phyloP scores from a whole-genome alignment of 2,797 vertebrate species.

The Meriones psammophilus region DNA sequence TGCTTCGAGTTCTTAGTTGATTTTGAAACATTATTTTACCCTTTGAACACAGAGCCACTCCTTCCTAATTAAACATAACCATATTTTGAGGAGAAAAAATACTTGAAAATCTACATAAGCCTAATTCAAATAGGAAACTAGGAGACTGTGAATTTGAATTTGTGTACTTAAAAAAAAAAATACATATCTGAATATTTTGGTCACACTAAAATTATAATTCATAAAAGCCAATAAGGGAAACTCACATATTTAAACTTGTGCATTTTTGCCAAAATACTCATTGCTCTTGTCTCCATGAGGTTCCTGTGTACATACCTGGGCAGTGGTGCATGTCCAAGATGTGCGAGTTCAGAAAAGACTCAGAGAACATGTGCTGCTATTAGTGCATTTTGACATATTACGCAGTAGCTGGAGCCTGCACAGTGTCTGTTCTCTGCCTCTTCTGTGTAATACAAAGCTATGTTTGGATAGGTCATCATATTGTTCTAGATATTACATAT shows the following conservation, averaged over 20 bases:
- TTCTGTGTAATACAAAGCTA: background rate
- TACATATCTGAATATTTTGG: constrained; percentile 56
- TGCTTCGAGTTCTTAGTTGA: constrained; percentile 75
- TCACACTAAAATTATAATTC: constrained; percentile 60
- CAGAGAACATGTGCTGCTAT: constrained; percentile 5
- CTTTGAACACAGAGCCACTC: constrained; percentile 73
- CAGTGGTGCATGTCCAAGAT: background rate
- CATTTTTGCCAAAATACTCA: constrained; percentile 22
- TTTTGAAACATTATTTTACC: constrained; percentile 70
- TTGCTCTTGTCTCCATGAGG: constrained; percentile 25
- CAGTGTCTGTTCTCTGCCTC: background rate
- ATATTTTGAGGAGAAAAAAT: constrained; percentile 66
- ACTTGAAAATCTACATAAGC: constrained; percentile 68
- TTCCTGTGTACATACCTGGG: constrained; percentile 24
- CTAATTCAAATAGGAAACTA: constrained; percentile 79
- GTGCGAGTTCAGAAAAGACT: background rate
- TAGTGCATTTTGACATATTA: background rate
- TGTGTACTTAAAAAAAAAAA: constrained; percentile 24
- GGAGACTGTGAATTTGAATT: constrained; percentile 22
- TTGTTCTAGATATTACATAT: background rate
- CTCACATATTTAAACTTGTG: constrained; percentile 46
- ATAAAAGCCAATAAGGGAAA: constrained; percentile 44
- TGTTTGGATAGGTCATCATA: background rate
- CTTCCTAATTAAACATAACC: constrained; percentile 79
- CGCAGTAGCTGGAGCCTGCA: background rate